Evolutionary conservation across 1,140 invertebrate species (phyloP).

Genomic region (Caenorhabditis tropicalis): DNA sequence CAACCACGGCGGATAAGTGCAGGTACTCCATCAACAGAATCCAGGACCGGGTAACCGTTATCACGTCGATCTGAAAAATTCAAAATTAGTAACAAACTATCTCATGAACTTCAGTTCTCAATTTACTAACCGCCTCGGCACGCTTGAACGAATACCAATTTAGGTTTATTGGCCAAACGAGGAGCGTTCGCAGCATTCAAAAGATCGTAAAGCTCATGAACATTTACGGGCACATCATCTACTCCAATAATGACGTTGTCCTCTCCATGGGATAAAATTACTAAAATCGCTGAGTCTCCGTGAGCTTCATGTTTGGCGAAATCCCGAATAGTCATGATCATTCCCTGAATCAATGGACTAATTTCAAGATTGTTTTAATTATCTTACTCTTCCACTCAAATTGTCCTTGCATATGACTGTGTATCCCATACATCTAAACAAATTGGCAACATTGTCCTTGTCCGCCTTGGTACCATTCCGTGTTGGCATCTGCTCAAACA

Average conservation of each 20-base stretch:
- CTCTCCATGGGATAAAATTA: slow-evolving; percentile 70
- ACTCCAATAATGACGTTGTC: slow-evolving; percentile 41
- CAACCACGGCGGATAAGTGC: not conserved
- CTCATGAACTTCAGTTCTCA: not conserved
- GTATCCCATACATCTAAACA: slow-evolving; percentile 47
- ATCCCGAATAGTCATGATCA: not conserved
- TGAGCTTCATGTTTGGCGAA: slow-evolving; percentile 44
- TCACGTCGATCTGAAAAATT: slow-evolving; percentile 13
- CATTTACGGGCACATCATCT: slow-evolving; percentile 61
- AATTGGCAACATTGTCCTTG: slow-evolving; percentile 44
- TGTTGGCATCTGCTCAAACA: slow-evolving; percentile 52
- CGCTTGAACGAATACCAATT: slow-evolving; percentile 82
- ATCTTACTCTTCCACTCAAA: slow-evolving; percentile 44
- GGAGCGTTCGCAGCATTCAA: slow-evolving; percentile 72
- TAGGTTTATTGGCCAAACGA: slow-evolving; percentile 78
- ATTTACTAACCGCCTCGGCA: slow-evolving; percentile 75
- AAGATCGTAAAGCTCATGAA: slow-evolving; percentile 55
- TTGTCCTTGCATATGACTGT: slow-evolving; percentile 38
- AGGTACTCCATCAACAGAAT: not conserved
- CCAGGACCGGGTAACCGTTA: not conserved
- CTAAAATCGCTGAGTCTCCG: slow-evolving; percentile 46
- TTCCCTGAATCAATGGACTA: slow-evolving; percentile 22
- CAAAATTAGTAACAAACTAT: too few relatives aligned
- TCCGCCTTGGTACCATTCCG: slow-evolving; percentile 47
- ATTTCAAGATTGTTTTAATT: not conserved